Evolutionary conservation across 2,113 vertebrate species (phyloP), one percentile per base, ranked within the genome.

Genomic region (Gymnarchus niloticus): DNA sequence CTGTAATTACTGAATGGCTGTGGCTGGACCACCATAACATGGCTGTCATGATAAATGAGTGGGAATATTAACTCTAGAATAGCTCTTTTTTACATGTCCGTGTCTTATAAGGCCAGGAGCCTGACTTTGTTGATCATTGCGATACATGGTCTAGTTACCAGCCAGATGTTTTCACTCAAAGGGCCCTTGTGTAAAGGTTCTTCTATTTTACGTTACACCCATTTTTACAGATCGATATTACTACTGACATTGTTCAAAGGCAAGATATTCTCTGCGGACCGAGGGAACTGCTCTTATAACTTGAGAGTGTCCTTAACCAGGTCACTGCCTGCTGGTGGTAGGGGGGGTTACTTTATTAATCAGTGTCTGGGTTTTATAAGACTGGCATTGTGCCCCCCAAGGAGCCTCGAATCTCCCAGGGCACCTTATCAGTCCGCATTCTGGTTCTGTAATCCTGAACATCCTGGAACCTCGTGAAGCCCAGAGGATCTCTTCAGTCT

Each of bases 31-130:
- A 73, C 65, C 33, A 85, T 89, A 87, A 88, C 90, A 88, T 59
- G 89, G 89, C 78, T 91, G 89, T 88, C 90, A 87, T 86, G 86
- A 86, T 87, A 89, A 88, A 88, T 88, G 86, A 89, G 46, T 78
- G 61, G 73, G 49, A 25, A 89, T 88, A 89, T 91, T 86, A 89
- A 84, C 89, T 89, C 86, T 81, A 84, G 84, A 87, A 87, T 87
- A 73, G 65, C 33, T 73, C 28, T 33, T 33, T 33, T 73, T 37
- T 28, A 37, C 33, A 41, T 73, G 41, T n/a, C 33, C 28, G n/a
- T 73, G 65, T 73, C 65, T 57, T 86, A 84, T 56, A 17, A 37
- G 33, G 33, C 61, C 81, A 46, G 80, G 86, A 83, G 77, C n/a
- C 48, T 59, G 83, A 65, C 54, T 82, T 85, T 87, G 6, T 10